phyloP scores from a whole-genome alignment of 2,797 vertebrate genomes.

The Channa striata region DNA sequence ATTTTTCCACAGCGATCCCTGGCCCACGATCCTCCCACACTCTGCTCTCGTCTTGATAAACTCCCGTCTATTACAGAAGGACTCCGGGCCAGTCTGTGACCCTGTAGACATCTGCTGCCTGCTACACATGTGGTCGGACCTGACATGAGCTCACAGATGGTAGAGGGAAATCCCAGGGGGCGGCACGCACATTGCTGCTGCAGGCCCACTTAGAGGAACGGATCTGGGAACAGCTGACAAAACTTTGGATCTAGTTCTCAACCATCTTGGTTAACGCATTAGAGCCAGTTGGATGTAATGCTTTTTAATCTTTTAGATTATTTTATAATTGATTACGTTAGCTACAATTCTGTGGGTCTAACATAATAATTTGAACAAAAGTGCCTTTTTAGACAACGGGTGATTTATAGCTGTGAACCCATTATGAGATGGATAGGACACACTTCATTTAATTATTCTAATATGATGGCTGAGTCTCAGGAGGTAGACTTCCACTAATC shows the following conservation, averaged over 20 bases:
- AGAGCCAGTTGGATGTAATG: neutral
- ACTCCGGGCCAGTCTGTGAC: slow-evolving; percentile 40
- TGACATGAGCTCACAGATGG: slow-evolving; percentile 55
- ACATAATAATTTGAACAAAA: too few relatives aligned
- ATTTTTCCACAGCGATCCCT: slow-evolving; percentile 17
- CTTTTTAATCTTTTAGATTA: neutral
- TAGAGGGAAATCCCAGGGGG: slow-evolving; percentile 56
- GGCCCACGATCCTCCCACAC: slow-evolving; percentile 33
- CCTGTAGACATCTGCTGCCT: slow-evolving; percentile 61
- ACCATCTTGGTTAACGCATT: neutral
- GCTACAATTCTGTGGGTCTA: neutral
- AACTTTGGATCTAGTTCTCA: slow-evolving; percentile 34
- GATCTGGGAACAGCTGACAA: slow-evolving; percentile 53
- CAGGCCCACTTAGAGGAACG: slow-evolving; percentile 9
- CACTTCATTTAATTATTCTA: too few relatives aligned
- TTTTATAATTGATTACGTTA: neutral
- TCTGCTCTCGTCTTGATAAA: slow-evolving; percentile 26
- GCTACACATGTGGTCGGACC: slow-evolving; percentile 47
- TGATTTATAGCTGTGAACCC: neutral
- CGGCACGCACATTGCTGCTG: neutral
- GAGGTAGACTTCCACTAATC: too few relatives aligned
- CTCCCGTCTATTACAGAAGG: slow-evolving; percentile 38
- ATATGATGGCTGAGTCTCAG: too few relatives aligned
- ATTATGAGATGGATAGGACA: too few relatives aligned
- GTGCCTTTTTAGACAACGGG: neutral